A percentile compares a stretch with the other conserved stretches of the same genome.
These are phyloP conservation scores for Onychomys arenicola DNA, from an alignment of 2,797 vertebrate species.

Conservation along the genomic window DNA sequence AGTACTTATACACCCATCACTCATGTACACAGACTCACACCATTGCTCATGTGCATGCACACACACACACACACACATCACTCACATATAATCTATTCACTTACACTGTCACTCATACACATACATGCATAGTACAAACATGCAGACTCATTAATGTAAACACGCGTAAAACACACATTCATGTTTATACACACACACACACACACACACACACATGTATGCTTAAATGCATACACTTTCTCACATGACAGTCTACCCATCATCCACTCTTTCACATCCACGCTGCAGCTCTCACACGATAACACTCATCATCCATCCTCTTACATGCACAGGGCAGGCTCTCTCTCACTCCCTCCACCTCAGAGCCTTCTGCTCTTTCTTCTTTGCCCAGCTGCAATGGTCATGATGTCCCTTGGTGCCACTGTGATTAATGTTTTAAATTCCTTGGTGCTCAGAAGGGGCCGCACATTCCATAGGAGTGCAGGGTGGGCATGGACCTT, in stretches of 20 bases:
- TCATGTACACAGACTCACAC: not conserved
- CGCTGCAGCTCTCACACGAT: not conserved
- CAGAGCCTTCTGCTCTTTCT: not conserved
- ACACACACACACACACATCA: accelerated
- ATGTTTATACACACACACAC: not conserved
- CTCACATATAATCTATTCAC: not conserved
- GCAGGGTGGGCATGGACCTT: not conserved
- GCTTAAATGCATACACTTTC: not conserved
- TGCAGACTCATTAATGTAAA: not conserved
- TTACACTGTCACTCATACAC: not conserved
- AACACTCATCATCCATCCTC: not conserved
- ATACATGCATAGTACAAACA: not conserved
- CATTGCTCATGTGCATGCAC: too few species aligned
- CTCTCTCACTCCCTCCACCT: not conserved
- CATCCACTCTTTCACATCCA: too few species aligned
- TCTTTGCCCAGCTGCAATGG: too few species aligned
- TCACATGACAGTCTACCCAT: not conserved
- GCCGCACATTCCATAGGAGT: not conserved
- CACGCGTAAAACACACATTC: accelerated
- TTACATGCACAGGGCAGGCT: not conserved
- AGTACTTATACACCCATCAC: not conserved
- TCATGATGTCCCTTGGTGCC: not conserved
- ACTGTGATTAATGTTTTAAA: not conserved
- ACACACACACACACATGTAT: not conserved
- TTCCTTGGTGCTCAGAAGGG: not conserved